A percentile compares a stretch with the other conserved stretches of the same genome.
These are phyloP conservation scores for Hedychridium roseum DNA, from an alignment of 2,888 invertebrate species.

Conservation along the genomic window DNA sequence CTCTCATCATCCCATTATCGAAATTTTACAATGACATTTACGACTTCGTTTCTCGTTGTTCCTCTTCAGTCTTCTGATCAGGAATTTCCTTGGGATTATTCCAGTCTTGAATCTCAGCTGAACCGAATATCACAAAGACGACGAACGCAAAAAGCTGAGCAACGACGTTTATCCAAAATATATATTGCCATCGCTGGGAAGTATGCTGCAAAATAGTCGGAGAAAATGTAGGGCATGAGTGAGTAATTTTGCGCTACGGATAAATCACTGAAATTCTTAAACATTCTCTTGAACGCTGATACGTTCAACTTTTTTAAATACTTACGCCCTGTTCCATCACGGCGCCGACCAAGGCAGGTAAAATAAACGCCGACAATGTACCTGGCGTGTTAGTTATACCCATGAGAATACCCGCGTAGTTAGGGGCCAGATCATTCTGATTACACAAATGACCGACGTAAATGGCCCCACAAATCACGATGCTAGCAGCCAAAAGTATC, in stretches of 20 bases:
- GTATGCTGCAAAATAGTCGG: conserved; percentile 53
- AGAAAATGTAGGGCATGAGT: too few species aligned
- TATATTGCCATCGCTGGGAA: conserved; percentile 49
- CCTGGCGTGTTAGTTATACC: conserved; percentile 61
- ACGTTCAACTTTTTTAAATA: conserved; percentile 2
- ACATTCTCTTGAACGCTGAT: conserved; percentile 5
- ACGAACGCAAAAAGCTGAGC: conserved; percentile 48
- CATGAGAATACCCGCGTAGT: conserved; percentile 60
- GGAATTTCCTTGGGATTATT: conserved; percentile 41
- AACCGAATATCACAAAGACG: conserved; percentile 48
- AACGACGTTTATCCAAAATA: conserved; percentile 50
- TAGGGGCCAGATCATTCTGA: conserved; percentile 59
- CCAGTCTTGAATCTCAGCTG: conserved; percentile 57
- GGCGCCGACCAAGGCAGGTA: conserved; percentile 53
- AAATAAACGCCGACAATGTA: conserved; percentile 55
- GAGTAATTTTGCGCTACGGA: too few species aligned
- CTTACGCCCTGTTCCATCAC: conserved; percentile 51
- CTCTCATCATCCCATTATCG: neutral
- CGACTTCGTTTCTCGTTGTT: conserved; percentile 15
- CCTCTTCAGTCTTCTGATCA: conserved; percentile 15
- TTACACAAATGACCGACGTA: conserved; percentile 58
- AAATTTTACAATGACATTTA: conserved; percentile 3
- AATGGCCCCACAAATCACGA: conserved; percentile 52
- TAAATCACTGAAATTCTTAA: conserved; percentile 7
- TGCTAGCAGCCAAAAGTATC: conserved; percentile 45